Conservation (phyloP, 2,113 vertebrate genomes). For the Phrynosoma platyrhinos region DNA sequence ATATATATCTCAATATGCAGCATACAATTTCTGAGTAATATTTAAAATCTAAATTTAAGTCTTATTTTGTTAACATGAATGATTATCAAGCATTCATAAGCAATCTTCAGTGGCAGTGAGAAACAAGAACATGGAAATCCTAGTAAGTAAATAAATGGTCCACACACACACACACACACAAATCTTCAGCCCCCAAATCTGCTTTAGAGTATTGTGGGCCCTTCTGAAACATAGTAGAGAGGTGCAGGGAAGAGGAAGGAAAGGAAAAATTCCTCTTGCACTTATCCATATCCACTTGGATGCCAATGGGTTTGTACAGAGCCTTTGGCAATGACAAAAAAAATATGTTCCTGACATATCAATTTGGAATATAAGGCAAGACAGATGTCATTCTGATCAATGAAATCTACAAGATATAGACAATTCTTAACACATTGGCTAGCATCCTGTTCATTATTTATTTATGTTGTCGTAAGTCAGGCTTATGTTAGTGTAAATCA, state of each 20-base stretch:
- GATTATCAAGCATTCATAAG: slow-evolving; percentile 15
- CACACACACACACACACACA: not conserved
- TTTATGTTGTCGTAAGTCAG: too few species aligned
- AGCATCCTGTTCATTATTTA: not conserved
- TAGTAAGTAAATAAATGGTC: slow-evolving; percentile 18
- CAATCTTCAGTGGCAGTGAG: slow-evolving; percentile 23
- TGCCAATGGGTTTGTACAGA: not conserved
- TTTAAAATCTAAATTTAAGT: not conserved
- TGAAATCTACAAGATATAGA: slow-evolving; percentile 52
- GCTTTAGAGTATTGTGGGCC: not conserved
- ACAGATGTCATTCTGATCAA: slow-evolving; percentile 52
- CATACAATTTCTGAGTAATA: slow-evolving; percentile 19
- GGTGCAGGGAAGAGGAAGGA: not conserved
- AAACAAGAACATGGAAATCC: slow-evolving; percentile 25
- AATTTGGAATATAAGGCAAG: slow-evolving; percentile 39
- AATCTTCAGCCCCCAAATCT: not conserved
- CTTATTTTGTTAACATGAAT: not conserved
- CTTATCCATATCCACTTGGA: not conserved
- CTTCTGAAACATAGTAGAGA: not conserved
- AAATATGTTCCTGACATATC: slow-evolving; percentile 42
- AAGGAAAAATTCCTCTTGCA: not conserved
- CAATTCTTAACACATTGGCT: slow-evolving; percentile 42
- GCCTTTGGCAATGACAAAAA: slow-evolving; percentile 41
- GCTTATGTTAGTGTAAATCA: too few species aligned
- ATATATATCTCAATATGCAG: slow-evolving; percentile 27